phyloP scores from a whole-genome alignment of 1,140 invertebrate species.

The Meloidogyne exigua region DNA sequence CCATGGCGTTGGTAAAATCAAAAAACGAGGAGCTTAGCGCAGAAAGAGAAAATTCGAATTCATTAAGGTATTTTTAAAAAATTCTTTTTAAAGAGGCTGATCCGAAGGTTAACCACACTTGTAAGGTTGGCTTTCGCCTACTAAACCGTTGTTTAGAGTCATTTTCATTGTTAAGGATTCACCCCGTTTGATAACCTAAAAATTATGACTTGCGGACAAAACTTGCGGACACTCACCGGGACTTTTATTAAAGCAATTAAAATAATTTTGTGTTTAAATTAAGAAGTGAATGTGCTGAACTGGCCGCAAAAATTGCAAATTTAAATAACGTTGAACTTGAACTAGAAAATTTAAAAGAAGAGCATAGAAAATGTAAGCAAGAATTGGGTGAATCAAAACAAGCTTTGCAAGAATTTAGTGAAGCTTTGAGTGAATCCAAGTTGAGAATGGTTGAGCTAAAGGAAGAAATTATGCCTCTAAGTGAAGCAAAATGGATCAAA shows the following conservation, averaged over 20 bases:
- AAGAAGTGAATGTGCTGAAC: conserved; percentile 15
- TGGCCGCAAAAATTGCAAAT: conserved; percentile 23
- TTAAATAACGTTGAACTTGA: conserved; percentile 36
- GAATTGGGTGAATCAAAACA: conserved; percentile 36
- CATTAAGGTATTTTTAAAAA: conserved; percentile 1
- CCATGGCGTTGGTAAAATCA: conserved; percentile 24
- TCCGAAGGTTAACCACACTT: too few species aligned
- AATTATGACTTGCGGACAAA: too few species aligned
- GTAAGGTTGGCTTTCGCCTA: too few species aligned
- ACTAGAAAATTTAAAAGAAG: conserved; percentile 24
- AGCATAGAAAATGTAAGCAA: conserved; percentile 31
- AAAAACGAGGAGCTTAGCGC: conserved; percentile 47
- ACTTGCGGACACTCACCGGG: too few species aligned
- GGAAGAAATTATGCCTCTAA: conserved; percentile 50
- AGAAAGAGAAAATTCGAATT: conserved; percentile 31
- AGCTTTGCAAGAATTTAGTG: conserved; percentile 46
- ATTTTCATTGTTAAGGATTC: too few species aligned
- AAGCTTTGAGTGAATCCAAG: conserved; percentile 51
- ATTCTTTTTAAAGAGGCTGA: too few species aligned
- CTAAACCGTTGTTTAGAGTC: too few species aligned
- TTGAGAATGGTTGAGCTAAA: conserved; percentile 42
- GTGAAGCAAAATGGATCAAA: conserved; percentile 46
- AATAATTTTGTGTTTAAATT: too few species aligned
- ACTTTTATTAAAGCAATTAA: too few species aligned
- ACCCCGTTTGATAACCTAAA: too few species aligned